These are phyloP conservation scores for Ovis aries DNA, from an alignment of 2,113 vertebrate genomes.

Conservation along the genomic window ARS-UI_Ramb_v3.0 NC_056080.1:28405001-28405500, in stretches of 20 bases:
- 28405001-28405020: neutral
- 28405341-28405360: constrained; percentile 19
- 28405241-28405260: neutral
- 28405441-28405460: constrained; percentile 43
- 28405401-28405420: constrained; percentile 45
- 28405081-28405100: neutral
- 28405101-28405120: neutral
- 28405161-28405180: neutral
- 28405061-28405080: neutral
- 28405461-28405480: constrained; percentile 29
- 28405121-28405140: neutral
- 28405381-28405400: constrained; percentile 31
- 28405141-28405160: neutral
- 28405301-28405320: neutral
- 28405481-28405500: neutral
- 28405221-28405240: neutral
- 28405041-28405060: neutral
- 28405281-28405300: neutral
- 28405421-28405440: constrained; percentile 28
- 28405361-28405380: constrained; percentile 46
- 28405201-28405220: neutral
- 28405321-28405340: constrained; percentile 29
- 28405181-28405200: neutral
- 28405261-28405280: neutral
- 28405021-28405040: neutral